Conservation (phyloP, 2,797 vertebrate species). For the Spinus pinus region DNA sequence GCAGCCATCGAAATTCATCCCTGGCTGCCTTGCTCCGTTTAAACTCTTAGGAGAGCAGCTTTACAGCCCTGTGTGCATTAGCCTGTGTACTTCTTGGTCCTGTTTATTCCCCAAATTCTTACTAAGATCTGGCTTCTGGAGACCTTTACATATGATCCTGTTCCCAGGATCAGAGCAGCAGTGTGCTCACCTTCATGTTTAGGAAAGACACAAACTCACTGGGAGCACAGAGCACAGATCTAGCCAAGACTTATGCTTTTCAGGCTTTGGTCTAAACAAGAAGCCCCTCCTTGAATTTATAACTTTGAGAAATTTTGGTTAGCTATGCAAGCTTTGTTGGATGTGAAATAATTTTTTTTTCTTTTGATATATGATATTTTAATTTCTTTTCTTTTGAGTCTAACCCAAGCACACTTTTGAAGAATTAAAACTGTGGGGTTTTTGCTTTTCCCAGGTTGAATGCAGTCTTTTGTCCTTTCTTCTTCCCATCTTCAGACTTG, state of each 20-base stretch:
- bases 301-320: neutral
- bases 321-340: neutral
- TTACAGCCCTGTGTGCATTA: neutral
- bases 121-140: constrained; percentile 53
- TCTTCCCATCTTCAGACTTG: accelerated
- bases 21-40: neutral
- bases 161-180: neutral
- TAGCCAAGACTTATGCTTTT: accelerated
- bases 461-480: neutral
- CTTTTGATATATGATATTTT: neutral
- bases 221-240: neutral
- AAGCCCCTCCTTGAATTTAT: neutral
- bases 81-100: neutral
- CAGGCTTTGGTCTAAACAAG: neutral
- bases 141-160: neutral
- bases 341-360: neutral
- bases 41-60: constrained; percentile 2
- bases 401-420: accelerated
- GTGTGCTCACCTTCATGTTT: neutral
- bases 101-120: constrained; percentile 25
- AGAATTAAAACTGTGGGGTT: neutral
- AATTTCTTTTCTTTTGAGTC: neutral
- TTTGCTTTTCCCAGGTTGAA: neutral
- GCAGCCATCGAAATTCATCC: neutral
- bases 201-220: neutral